Evolutionary conservation across 2,797 vertebrate genomes (phyloP).

Genomic region (Sebastes matsubarae): DNA sequence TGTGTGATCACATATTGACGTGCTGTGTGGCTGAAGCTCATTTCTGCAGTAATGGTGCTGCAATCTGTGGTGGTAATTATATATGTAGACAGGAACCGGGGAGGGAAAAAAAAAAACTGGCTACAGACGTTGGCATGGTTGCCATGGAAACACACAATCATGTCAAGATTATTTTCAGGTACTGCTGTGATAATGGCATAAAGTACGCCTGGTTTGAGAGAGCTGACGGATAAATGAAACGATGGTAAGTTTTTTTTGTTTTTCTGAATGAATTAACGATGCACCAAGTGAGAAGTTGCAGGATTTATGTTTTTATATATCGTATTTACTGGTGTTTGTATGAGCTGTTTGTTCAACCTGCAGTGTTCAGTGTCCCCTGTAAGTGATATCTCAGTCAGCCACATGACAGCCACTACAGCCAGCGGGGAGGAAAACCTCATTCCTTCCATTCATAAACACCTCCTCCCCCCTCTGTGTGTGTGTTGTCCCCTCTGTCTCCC

Average conservation of each 20-base stretch:
- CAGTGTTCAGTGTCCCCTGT: slow-evolving; percentile 16
- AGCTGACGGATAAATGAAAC: slow-evolving; percentile 19
- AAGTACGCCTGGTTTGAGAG: slow-evolving; percentile 41
- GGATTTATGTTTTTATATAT: not conserved
- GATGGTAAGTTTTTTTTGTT: not conserved
- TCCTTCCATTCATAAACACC: slow-evolving; percentile 76
- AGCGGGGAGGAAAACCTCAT: slow-evolving; percentile 67
- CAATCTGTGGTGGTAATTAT: slow-evolving; percentile 57
- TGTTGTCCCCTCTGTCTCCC: slow-evolving; percentile 1
- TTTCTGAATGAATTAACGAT: slow-evolving; percentile 3
- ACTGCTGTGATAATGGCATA: slow-evolving; percentile 61
- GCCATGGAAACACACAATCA: slow-evolving; percentile 82
- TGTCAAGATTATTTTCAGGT: slow-evolving; percentile 77
- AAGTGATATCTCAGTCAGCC: slow-evolving; percentile 32
- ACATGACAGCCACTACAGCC: slow-evolving; percentile 56
- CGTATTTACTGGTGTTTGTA: not conserved
- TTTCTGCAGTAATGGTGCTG: too few relatives aligned
- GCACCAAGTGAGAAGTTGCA: not conserved
- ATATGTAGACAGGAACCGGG: slow-evolving; percentile 75
- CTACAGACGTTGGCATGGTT: slow-evolving; percentile 78
- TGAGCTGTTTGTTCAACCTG: slow-evolving; percentile 25
- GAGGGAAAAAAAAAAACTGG: slow-evolving; percentile 51
- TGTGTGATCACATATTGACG: not conserved
- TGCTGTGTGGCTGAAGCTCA: not conserved
- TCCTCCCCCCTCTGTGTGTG: not conserved